Percentiles rank a stretch among this genome's conserved stretches.
Conservation (phyloP, 2,113 vertebrate genomes). For the Sciurus niger region DNA sequence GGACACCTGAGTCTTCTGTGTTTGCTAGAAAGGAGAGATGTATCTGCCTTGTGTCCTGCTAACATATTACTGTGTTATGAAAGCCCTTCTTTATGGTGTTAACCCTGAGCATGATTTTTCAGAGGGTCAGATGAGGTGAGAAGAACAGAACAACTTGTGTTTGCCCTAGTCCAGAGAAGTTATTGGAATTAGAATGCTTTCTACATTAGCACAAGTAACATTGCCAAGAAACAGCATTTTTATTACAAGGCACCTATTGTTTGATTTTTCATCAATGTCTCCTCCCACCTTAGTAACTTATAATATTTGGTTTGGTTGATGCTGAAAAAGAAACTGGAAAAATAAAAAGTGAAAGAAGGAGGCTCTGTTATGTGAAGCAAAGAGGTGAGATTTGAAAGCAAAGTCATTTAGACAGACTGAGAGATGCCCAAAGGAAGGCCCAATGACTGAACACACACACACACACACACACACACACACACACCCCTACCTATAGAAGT, state of each 20-base stretch:
- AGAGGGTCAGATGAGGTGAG: neutral
- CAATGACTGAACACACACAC: neutral
- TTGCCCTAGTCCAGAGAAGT: neutral
- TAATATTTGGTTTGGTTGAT: neutral
- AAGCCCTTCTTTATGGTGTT: neutral
- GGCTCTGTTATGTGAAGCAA: neutral
- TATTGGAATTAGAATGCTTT: neutral
- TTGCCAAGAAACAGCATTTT: neutral
- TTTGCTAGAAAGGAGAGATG: neutral
- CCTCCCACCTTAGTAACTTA: neutral
- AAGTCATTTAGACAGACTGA: neutral
- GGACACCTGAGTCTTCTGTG: neutral
- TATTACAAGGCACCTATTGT: neutral
- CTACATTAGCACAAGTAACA: neutral
- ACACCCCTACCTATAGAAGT: neutral
- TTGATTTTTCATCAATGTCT: neutral
- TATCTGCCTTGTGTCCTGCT: neutral
- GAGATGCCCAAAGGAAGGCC: neutral
- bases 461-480: neutral
- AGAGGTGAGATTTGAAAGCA: slow-evolving; percentile 14
- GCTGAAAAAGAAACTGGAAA: neutral
- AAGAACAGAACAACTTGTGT: neutral
- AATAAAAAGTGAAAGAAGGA: neutral
- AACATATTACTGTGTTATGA: neutral
- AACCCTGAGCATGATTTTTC: neutral